These are phyloP conservation scores for Austrofundulus limnaeus DNA, from an alignment of 2,113 vertebrate species.

Conservation along the genomic window DNA sequence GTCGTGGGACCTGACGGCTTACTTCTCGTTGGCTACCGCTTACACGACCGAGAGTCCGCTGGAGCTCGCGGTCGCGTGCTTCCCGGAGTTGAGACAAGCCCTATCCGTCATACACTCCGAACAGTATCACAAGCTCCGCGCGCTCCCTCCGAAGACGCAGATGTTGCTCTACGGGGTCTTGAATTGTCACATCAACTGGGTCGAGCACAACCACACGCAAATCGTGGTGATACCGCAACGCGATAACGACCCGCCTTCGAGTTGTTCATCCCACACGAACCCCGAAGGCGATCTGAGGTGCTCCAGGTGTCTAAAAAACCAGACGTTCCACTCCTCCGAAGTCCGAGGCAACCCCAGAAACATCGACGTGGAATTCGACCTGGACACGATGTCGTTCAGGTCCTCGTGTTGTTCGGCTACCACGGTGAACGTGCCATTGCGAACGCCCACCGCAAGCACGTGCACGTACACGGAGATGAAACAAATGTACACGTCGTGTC, in stretches of 20 bases:
- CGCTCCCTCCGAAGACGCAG: not conserved
- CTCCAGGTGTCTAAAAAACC: not conserved
- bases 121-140: not conserved
- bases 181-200: constrained; percentile 7
- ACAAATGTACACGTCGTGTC: constrained; percentile 5
- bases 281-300: not conserved
- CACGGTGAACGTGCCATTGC: not conserved
- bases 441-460: not conserved
- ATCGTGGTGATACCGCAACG: not conserved
- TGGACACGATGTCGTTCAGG: not conserved
- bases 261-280: no score
- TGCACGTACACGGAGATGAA: constrained; percentile 2
- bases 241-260: no score
- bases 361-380: constrained; percentile 1
- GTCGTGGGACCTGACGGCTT: not conserved
- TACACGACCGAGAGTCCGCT: not conserved
- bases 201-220: constrained; percentile 1
- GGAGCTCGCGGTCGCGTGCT: not conserved
- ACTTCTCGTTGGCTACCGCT: not conserved
- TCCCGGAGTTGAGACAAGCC: not conserved
- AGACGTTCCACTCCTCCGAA: not conserved
- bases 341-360: not conserved
- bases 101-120: not conserved
- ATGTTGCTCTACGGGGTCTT: not conserved
- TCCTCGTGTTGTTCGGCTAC: not conserved